Evolutionary conservation across 1,140 invertebrate species (phyloP).

Genomic region (Drosophila paulistorum): DNA sequence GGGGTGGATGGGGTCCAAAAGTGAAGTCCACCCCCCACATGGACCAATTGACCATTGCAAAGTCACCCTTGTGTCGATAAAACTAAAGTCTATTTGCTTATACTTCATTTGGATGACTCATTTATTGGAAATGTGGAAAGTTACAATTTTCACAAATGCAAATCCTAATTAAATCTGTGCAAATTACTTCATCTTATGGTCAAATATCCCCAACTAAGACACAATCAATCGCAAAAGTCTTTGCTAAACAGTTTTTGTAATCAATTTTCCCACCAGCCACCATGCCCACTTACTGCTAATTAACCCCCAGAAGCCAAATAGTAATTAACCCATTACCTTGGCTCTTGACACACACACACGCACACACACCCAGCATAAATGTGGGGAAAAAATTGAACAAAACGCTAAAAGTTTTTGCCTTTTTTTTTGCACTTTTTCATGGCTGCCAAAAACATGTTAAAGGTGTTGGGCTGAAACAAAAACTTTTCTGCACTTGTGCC

Average conservation of each 20-base stretch:
- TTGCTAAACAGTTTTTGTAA: slow-evolving; percentile 42
- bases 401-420: slow-evolving; percentile 36
- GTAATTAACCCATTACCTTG: slow-evolving; percentile 73
- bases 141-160: neutral
- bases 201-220: neutral
- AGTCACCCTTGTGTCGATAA: slow-evolving; percentile 28
- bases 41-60: slow-evolving; percentile 37
- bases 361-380: slow-evolving; percentile 14
- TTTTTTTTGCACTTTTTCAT: slow-evolving; percentile 50
- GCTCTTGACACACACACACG: slow-evolving; percentile 38
- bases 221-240: slow-evolving; percentile 12
- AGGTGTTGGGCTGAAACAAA: slow-evolving; percentile 68
- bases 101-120: slow-evolving; percentile 1
- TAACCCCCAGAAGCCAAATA: slow-evolving; percentile 45
- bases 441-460: slow-evolving; percentile 72
- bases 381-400: slow-evolving; percentile 7
- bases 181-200: neutral
- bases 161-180: no score
- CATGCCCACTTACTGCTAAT: slow-evolving; percentile 56
- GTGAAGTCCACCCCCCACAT: neutral
- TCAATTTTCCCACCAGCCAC: slow-evolving; percentile 44
- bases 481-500: slow-evolving; percentile 69
- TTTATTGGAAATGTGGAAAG: neutral
- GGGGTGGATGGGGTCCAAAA: neutral
- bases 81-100: neutral